Conservation (phyloP, 2,797 vertebrate species). For the Euthynnus affinis region DNA sequence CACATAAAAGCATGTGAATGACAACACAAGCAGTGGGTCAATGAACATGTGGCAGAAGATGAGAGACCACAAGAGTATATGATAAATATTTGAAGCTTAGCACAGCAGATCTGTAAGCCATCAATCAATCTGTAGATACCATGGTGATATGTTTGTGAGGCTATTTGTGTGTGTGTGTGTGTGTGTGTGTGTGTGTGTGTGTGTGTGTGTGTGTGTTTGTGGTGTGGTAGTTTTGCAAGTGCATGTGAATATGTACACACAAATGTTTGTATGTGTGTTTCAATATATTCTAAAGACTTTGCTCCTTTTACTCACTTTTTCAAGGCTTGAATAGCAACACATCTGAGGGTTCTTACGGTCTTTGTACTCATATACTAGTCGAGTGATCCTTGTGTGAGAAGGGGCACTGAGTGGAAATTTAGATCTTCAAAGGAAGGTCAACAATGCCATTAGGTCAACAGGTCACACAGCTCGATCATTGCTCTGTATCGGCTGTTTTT, state of each 20-base stretch:
- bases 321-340: slow-evolving; percentile 11
- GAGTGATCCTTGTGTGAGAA: slow-evolving; percentile 32
- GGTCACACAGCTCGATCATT: slow-evolving; percentile 21
- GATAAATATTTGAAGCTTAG: slow-evolving; percentile 79
- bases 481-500: slow-evolving; percentile 20
- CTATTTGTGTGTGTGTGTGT: background rate
- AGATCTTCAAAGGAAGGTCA: slow-evolving; percentile 46
- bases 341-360: background rate
- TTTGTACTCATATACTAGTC: background rate
- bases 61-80: slow-evolving; percentile 66
- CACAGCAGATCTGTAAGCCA: slow-evolving; percentile 65
- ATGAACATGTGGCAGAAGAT: slow-evolving; percentile 77
- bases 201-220: background rate
- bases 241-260: background rate
- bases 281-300: background rate
- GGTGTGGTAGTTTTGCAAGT: background rate
- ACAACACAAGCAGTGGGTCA: slow-evolving; percentile 61
- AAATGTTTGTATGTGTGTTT: background rate
- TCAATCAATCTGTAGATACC: slow-evolving; percentile 63
- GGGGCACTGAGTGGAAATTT: slow-evolving; percentile 8
- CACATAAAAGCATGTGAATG: slow-evolving; percentile 36
- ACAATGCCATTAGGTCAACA: slow-evolving; percentile 31
- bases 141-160: slow-evolving; percentile 38
- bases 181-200: no score
- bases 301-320: slow-evolving; percentile 5